phyloP scores from a whole-genome alignment of 2,888 invertebrate species.

The Aspidapion aeneum region DNA sequence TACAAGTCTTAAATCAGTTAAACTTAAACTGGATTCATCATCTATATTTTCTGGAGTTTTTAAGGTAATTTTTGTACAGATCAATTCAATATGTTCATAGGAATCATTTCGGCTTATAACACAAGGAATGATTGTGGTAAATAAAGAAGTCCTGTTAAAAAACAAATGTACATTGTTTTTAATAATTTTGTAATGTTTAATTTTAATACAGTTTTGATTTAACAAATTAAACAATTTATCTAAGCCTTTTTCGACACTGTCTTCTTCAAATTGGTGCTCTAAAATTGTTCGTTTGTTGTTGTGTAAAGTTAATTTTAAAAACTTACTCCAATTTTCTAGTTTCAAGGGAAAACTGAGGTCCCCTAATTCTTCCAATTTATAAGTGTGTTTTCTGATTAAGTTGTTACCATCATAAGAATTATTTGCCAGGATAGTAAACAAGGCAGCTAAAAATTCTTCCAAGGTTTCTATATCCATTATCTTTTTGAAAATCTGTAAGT shows the following conservation, averaged over 20 bases:
- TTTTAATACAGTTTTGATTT: conserved; percentile 6
- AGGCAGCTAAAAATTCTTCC: neutral
- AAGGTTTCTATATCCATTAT: neutral
- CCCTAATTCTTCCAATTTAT: conserved; percentile 55
- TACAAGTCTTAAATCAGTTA: conserved; percentile 42
- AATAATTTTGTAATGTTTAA: conserved; percentile 23
- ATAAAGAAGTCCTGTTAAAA: conserved; percentile 48
- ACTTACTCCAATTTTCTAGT: conserved; percentile 56
- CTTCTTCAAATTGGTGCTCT: conserved; percentile 28
- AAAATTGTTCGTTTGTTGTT: conserved; percentile 29
- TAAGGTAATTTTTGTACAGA: conserved; percentile 24
- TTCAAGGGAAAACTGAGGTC: conserved; percentile 63
- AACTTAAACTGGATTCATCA: conserved; percentile 31
- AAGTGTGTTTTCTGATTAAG: conserved; percentile 47
- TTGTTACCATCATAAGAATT: neutral
- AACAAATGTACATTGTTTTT: conserved; percentile 53
- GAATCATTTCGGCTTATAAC: conserved; percentile 31
- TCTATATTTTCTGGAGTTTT: conserved; percentile 30
- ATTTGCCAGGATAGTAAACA: neutral
- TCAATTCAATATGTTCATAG: conserved; percentile 41
- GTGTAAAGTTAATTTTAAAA: conserved; percentile 18
- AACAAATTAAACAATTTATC: conserved; percentile 43
- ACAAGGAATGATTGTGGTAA: conserved; percentile 36
- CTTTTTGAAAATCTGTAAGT: neutral
- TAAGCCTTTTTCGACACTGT: conserved; percentile 30